Conservation (phyloP, 2,797 vertebrate species). For the Novumbra hubbsi region DNA sequence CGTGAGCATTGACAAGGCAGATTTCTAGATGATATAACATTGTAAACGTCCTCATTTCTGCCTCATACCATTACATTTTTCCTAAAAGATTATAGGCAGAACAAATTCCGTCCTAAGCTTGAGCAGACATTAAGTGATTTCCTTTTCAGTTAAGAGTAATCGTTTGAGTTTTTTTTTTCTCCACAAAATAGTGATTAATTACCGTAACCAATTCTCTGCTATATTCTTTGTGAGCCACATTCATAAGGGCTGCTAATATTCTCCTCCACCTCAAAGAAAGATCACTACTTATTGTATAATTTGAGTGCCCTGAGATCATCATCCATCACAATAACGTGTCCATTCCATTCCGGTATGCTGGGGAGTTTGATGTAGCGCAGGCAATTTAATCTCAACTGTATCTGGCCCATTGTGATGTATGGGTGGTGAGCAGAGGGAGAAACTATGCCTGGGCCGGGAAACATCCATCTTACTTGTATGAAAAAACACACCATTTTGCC, state of each 20-base stretch:
- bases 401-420: conserved; percentile 58
- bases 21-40: too few relatives aligned
- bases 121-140: conserved; percentile 46
- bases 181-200: conserved; percentile 49
- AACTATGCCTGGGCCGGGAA: conserved; percentile 41
- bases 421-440: conserved; percentile 21
- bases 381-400: conserved; percentile 52
- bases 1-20: too few relatives aligned
- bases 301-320: conserved; percentile 33
- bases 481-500: conserved; percentile 16
- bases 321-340: background rate
- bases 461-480: conserved; percentile 50
- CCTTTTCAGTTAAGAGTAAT: conserved; percentile 19
- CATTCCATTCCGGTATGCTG: background rate
- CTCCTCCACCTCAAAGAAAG: conserved; percentile 34
- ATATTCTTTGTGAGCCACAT: conserved; percentile 35
- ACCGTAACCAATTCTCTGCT: background rate
- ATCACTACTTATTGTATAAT: conserved; percentile 47
- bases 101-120: conserved; percentile 40
- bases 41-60: conserved; percentile 23
- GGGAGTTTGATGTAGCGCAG: conserved; percentile 37
- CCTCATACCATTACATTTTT: conserved; percentile 46
- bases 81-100: conserved; percentile 41
- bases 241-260: conserved; percentile 44
- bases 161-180: conserved; percentile 40